These are phyloP conservation scores for Oostethus manadensis DNA, from an alignment of 2,113 vertebrate genomes.

Conservation along the genomic window DNA sequence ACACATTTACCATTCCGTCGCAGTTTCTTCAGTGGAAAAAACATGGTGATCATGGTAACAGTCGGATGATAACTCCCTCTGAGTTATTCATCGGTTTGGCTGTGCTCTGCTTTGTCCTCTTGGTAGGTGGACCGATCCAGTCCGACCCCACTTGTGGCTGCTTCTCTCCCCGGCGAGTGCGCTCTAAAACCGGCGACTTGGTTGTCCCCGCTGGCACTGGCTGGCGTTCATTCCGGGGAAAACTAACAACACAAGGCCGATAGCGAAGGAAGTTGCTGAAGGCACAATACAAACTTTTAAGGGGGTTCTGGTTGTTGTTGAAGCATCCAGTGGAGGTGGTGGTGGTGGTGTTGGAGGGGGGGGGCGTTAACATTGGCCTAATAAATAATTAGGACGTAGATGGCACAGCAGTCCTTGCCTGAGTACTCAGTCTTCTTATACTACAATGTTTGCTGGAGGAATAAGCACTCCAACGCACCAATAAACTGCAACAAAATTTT, in stretches of 20 bases:
- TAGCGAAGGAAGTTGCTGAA: too few species aligned
- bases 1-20: slow-evolving; percentile 51
- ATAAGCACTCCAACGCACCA: too few species aligned
- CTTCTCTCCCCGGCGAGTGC: slow-evolving; percentile 10
- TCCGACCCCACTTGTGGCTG: neutral
- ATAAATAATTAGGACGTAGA: too few species aligned
- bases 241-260: neutral
- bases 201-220: slow-evolving; percentile 8
- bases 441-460: too few species aligned
- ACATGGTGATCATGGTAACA: slow-evolving; percentile 42
- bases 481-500: too few species aligned
- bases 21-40: slow-evolving; percentile 65
- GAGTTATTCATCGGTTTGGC: slow-evolving; percentile 11
- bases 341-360: too few species aligned
- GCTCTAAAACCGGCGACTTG: slow-evolving; percentile 19
- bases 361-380: too few species aligned
- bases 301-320: too few species aligned
- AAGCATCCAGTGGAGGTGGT: too few species aligned
- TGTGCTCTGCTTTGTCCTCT: neutral
- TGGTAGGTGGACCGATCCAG: slow-evolving; percentile 2
- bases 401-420: too few species aligned
- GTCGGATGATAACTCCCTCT: neutral
- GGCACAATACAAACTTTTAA: too few species aligned
- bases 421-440: too few species aligned
- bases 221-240: slow-evolving; percentile 28